Evolutionary conservation across 2,113 vertebrate genomes (phyloP).

Genomic region (Oceanodroma tethys): DNA sequence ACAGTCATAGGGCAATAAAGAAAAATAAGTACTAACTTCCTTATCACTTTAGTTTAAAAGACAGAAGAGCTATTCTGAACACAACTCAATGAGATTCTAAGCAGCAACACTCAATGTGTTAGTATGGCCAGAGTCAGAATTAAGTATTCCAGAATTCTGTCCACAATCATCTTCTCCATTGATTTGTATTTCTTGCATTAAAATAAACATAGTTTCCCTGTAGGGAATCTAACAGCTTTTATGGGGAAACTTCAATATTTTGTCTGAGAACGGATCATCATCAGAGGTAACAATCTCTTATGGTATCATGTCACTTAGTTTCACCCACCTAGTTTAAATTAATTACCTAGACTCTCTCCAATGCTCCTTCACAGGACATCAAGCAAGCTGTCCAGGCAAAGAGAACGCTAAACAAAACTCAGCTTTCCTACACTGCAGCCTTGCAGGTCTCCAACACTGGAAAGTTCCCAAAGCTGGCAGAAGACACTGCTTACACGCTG

Average conservation of each 20-base stretch:
- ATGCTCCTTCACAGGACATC: not conserved
- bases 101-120: not conserved
- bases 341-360: not conserved
- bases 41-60: not conserved
- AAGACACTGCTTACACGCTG: not conserved
- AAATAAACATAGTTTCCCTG: not conserved
- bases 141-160: not conserved
- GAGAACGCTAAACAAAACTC: not conserved
- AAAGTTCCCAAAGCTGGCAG: not conserved
- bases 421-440: not conserved
- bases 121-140: not conserved
- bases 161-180: not conserved
- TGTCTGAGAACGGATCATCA: not conserved
- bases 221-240: not conserved
- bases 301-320: accelerated
- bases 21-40: not conserved
- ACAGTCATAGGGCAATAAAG: not conserved
- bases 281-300: not conserved
- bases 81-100: not conserved
- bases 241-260: not conserved
- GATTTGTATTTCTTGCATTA: not conserved
- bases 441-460: not conserved
- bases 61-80: not conserved
- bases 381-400: not conserved
- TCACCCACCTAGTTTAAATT: not conserved